phyloP scores from a whole-genome alignment of 35 echinoderm and acorn worm species.

The Ptychodera flava region DNA sequence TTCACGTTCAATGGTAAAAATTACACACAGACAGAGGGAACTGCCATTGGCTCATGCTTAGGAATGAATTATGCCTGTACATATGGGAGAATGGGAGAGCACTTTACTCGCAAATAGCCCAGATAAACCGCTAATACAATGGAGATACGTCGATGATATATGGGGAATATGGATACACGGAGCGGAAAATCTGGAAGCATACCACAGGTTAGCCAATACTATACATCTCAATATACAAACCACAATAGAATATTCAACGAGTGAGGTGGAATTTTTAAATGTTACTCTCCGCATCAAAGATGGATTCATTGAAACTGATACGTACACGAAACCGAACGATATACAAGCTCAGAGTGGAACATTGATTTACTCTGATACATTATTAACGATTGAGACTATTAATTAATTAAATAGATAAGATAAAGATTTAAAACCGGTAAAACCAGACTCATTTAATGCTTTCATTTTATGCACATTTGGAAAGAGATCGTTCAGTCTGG shows the following conservation, averaged over 20 bases:
- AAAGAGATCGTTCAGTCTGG: too few species aligned
- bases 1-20: background rate
- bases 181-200: background rate
- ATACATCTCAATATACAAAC: background rate
- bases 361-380: too few species aligned
- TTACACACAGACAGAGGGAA: background rate
- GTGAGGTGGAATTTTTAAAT: background rate
- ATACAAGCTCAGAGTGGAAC: too few species aligned
- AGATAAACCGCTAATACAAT: background rate
- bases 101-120: background rate
- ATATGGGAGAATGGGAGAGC: background rate
- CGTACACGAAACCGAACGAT: background rate
- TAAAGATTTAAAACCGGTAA: too few species aligned
- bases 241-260: background rate
- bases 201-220: background rate
- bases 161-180: background rate
- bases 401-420: too few species aligned
- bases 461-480: too few species aligned
- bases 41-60: background rate
- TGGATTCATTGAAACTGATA: background rate
- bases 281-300: background rate
- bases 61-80: background rate
- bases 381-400: too few species aligned
- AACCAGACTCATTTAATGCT: too few species aligned
- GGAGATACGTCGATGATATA: background rate